These are phyloP conservation scores for Drosophila rufa DNA, from an alignment of 1,140 invertebrate species.

Conservation along the genomic window DNA sequence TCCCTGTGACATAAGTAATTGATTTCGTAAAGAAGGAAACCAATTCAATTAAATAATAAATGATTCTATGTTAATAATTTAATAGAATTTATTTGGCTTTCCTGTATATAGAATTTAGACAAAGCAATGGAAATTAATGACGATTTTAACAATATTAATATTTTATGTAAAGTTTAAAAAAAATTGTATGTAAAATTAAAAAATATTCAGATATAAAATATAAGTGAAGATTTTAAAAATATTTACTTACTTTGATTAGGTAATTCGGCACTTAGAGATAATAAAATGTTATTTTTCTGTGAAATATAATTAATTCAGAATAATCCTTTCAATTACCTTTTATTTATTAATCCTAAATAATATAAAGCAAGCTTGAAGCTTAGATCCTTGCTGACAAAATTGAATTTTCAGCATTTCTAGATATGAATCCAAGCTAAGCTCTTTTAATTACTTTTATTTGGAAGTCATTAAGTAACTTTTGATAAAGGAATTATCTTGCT, in stretches of 20 bases:
- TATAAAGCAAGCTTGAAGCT: not conserved
- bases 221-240: too few relatives aligned
- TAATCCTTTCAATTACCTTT: not conserved
- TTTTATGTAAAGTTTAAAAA: not conserved
- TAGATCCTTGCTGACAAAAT: not conserved
- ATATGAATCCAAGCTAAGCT: slow-evolving; percentile 17
- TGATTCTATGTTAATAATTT: not conserved
- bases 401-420: slow-evolving; percentile 1
- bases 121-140: not conserved
- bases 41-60: slow-evolving; percentile 1
- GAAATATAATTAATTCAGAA: not conserved
- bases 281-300: not conserved
- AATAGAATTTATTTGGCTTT: not conserved
- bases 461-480: slow-evolving; percentile 39
- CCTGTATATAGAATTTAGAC: not conserved
- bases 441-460: slow-evolving; percentile 46
- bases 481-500: slow-evolving; percentile 30
- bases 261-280: too few relatives aligned
- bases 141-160: not conserved
- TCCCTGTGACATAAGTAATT: slow-evolving; percentile 2
- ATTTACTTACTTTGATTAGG: not conserved
- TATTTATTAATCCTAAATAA: not conserved
- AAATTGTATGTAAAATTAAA: too few relatives aligned
- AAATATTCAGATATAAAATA: too few relatives aligned
- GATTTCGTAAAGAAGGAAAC: not conserved